phyloP scores from a whole-genome alignment of 2,797 vertebrate genomes.

The Hydrolagus colliei region DNA sequence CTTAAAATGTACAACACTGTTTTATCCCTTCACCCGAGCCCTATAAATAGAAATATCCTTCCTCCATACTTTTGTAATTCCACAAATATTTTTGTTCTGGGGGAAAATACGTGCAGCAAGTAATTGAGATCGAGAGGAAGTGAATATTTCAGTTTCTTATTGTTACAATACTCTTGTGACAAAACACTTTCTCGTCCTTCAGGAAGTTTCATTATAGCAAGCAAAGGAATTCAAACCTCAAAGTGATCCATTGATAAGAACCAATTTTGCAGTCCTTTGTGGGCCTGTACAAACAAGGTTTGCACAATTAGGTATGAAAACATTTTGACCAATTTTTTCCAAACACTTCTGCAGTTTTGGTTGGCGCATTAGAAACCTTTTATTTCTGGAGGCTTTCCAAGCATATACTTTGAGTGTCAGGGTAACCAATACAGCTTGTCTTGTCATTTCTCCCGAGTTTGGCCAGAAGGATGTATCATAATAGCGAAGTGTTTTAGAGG shows the following conservation, averaged over 20 bases:
- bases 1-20: neutral
- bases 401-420: no score
- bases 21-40: neutral
- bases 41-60: neutral
- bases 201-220: neutral
- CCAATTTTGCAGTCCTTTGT: no score
- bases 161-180: neutral
- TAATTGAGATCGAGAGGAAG: no score
- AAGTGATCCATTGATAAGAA: no score
- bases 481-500: neutral
- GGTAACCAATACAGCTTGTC: no score
- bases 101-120: neutral
- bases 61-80: neutral
- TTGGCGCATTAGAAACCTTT: neutral
- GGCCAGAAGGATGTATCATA: neutral
- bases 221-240: conserved; percentile 8
- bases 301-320: neutral
- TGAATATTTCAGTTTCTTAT: neutral
- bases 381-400: neutral
- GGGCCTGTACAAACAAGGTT: neutral
- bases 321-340: neutral
- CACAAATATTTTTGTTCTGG: neutral
- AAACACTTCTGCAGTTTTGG: neutral
- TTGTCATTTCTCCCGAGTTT: neutral
- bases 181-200: neutral